Conservation (phyloP, 1,140 invertebrate genomes). For the Pristionchus pacificus region DNA sequence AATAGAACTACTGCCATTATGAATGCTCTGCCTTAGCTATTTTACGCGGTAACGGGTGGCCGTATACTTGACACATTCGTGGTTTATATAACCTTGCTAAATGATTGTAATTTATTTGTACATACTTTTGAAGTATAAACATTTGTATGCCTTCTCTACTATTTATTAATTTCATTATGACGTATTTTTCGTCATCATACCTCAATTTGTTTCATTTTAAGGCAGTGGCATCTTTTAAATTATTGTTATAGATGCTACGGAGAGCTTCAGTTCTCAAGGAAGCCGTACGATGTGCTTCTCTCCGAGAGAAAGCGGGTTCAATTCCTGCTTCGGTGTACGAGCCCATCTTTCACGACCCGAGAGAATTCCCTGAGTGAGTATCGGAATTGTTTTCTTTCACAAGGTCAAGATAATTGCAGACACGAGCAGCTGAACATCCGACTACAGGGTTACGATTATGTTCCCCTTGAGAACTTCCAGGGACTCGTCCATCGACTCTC, state of each 20-base stretch:
- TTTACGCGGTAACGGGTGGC: too few species aligned
- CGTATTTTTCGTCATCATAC: not conserved
- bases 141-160: too few species aligned
- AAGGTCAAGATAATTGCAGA: constrained; percentile 18
- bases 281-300: constrained; percentile 15
- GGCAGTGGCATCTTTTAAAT: not conserved
- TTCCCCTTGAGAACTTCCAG: constrained; percentile 46
- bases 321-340: constrained; percentile 27
- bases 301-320: constrained; percentile 28
- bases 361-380: constrained; percentile 43
- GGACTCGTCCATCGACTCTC: constrained; percentile 48
- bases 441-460: constrained; percentile 49
- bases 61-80: too few species aligned
- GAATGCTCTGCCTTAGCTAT: too few species aligned
- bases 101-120: too few species aligned
- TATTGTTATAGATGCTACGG: not conserved
- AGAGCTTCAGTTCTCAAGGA: not conserved
- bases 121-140: too few species aligned
- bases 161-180: too few species aligned
- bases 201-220: not conserved
- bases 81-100: too few species aligned
- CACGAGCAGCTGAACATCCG: constrained; percentile 40
- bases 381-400: not conserved
- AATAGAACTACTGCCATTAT: too few species aligned
- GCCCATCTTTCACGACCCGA: constrained; percentile 28